These are phyloP conservation scores for Champsocephalus esox DNA, from an alignment of 2,797 vertebrate genomes.

Conservation along the genomic window DNA sequence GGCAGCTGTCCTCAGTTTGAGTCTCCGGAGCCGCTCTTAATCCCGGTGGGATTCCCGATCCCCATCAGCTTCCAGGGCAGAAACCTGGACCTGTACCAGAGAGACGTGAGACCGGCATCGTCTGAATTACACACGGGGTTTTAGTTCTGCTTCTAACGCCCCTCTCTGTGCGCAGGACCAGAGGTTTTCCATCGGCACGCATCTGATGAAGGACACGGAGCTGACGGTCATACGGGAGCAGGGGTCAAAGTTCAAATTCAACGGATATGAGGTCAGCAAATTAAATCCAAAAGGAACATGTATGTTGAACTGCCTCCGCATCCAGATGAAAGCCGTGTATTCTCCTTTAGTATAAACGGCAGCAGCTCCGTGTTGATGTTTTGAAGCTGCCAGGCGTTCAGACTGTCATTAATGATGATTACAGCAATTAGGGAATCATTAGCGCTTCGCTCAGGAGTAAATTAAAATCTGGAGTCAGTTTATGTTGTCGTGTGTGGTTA, in stretches of 20 bases:
- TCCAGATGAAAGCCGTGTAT: slow-evolving; percentile 27
- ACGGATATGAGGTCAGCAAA: slow-evolving; percentile 75
- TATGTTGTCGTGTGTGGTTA: not conserved
- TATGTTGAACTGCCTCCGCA: not conserved
- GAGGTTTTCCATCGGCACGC: slow-evolving; percentile 79
- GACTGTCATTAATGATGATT: slow-evolving; percentile 40
- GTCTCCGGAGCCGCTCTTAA: slow-evolving; percentile 73
- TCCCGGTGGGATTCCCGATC: slow-evolving; percentile 78
- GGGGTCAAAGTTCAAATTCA: slow-evolving; percentile 73
- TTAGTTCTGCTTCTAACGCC: not conserved
- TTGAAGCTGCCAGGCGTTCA: slow-evolving; percentile 2
- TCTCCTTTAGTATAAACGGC: not conserved
- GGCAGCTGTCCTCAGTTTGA: slow-evolving; percentile 83
- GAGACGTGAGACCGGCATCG: not conserved
- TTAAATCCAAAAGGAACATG: no score
- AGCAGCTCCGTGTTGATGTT: slow-evolving; percentile 12
- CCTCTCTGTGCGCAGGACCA: slow-evolving; percentile 54
- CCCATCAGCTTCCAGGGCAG: slow-evolving; percentile 81
- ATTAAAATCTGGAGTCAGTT: slow-evolving; percentile 22
- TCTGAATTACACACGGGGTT: not conserved
- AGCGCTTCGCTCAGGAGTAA: slow-evolving; percentile 24
- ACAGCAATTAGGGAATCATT: slow-evolving; percentile 40
- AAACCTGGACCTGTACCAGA: slow-evolving; percentile 78
- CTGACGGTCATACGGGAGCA: slow-evolving; percentile 44
- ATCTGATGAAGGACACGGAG: slow-evolving; percentile 80